Evolutionary conservation across 2,797 vertebrate species (phyloP), one percentile per base, ranked within the genome.

Genomic region (Echeneis naucrates): DNA sequence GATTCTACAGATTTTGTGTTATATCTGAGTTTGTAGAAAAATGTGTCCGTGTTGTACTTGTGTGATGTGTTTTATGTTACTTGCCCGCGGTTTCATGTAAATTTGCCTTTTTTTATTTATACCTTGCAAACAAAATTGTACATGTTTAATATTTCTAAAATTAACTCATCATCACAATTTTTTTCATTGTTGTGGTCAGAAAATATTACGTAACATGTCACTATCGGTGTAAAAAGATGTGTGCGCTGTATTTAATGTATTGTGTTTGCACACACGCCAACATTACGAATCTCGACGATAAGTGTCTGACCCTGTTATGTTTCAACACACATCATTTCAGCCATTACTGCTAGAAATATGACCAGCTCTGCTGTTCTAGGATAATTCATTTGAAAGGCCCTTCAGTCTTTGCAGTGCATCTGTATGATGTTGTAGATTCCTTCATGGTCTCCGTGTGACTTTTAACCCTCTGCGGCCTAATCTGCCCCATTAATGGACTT

Each of bases 401-500:
- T 73, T 67, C 56, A 47, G 67, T 68, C 45, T 79, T 27, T 62
- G 40, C 75, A 76, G 57, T 75, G 60, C 45, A 33, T 81, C 73
- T 74, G 35, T 73, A 48, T 26, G 58, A 50, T 17, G 24, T 2
- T 17, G 9, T 68, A 45, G 64, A 73, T 78, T 87, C 64, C 75
- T 66, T 62, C 19, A 13, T 3, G 40, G 73, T 55, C 56, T 67
- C 4, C 50, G 75, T 70, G 70, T 80, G 81, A 77, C 57, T 87
- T 88, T 86, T 88, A 88, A 87, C 88, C 83, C 87, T 87, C 83
- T 67, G 56, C 86, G 88, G 84, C 73, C 73, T 91, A 88, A 92
- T 92, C 82, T 91, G 71, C 60, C 47, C 78, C 89, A 77, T 92
- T 92, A 92, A 92, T 91, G 83, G 90, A 93, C 90, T 93, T 93